Base-by-base conservation (phyloP, 2,888 invertebrate species). In the Drosophila formosana region DNA sequence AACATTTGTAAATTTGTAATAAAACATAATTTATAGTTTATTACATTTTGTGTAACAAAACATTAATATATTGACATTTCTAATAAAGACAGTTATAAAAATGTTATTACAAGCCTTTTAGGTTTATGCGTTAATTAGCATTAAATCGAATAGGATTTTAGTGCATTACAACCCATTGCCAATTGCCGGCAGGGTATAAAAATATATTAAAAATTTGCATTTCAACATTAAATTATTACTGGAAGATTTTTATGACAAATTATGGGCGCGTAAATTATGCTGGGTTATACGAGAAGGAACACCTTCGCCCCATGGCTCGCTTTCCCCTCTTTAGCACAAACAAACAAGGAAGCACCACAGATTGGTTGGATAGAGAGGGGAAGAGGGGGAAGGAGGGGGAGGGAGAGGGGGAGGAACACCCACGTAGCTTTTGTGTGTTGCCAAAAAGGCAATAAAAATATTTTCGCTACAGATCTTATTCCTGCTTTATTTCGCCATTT, bases 241-340 rank as follows among this genome's bases (percentile, higher is more conserved):
- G 67, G 56, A 78, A 89, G 90, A 89, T 90, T 90, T 91, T 90
- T 90, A 90, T 90, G 91, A 90, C 90, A 91, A 90, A 91, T 90
- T 90, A 90, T 90, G 90, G 89, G 78, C 82, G 89, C 88, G 89
- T 91, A 90, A 90, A 90, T 90, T 91, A 90, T 89, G 89, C 77
- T 78, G 88, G 90, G 68, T 75, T 75, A 72, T 70, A 67, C 50
- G 69, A 41, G 13, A 13, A 34, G 13, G 25, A 25, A 26, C 43
- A 34, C 46, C 62, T 62, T 32, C 25, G 4, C 45, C 45, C 3
- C 32, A 32, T 1, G 30, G n/a, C 37, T 37, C 34, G 34, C n/a
- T 37, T 37, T 7, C 9, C 43, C 28, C 55, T 1, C 3, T 23
- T 13, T 3, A 18, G 23, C 68, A 60, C 63, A 78, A 74, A 78